These are phyloP conservation scores for Taenioides sp. DNA, from an alignment of 2,797 vertebrate genomes.

Conservation along the genomic window DNA sequence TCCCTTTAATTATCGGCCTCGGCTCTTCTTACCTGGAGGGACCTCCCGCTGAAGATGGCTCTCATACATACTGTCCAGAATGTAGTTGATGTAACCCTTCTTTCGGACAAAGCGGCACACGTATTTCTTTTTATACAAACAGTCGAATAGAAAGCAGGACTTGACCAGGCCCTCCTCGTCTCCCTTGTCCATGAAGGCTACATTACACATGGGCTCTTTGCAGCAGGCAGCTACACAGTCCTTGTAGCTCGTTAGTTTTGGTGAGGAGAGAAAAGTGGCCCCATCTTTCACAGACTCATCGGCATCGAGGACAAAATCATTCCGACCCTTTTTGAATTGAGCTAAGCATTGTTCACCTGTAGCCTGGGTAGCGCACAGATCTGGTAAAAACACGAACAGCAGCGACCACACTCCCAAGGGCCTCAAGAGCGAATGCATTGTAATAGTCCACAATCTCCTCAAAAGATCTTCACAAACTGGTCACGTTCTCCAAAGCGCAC, in stretches of 20 bases:
- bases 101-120: conserved; percentile 87
- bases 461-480: not conserved
- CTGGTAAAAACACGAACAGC: conserved; percentile 16
- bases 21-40: conserved; percentile 52
- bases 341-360: conserved; percentile 69
- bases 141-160: conserved; percentile 89
- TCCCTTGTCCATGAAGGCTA: conserved; percentile 84
- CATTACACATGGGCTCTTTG: conserved; percentile 79
- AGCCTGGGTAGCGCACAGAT: conserved; percentile 17
- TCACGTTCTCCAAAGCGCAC: not conserved
- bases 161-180: conserved; percentile 48
- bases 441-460: not conserved
- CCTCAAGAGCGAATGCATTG: conserved; percentile 30
- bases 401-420: conserved; percentile 39
- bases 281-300: conserved; percentile 88
- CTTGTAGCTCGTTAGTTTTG: conserved; percentile 49
- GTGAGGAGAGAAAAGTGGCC: conserved; percentile 84
- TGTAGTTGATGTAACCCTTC: conserved; percentile 82
- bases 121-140: conserved; percentile 87
- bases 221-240: conserved; percentile 90
- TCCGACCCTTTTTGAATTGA: conserved; percentile 75
- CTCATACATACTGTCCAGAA: conserved; percentile 77
- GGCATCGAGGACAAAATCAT: conserved; percentile 84
- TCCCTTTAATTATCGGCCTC: not conserved
- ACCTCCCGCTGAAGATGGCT: conserved; percentile 54